These are phyloP conservation scores for Mormyrus proboscirostris DNA, from an alignment of 2,797 vertebrate genomes.

Conservation along the genomic window DNA sequence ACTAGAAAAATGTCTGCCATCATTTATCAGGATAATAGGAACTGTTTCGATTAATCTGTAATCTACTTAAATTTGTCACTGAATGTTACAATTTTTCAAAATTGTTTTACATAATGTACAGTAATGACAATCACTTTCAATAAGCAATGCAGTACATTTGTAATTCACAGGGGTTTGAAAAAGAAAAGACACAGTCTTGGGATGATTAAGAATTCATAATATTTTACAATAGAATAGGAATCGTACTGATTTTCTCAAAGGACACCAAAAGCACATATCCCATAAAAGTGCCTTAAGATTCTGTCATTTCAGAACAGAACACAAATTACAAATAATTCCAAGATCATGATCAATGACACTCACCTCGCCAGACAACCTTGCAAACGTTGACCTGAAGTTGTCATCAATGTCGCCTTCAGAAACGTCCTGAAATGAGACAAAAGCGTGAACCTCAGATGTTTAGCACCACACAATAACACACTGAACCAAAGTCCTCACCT, in stretches of 20 bases:
- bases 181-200: neutral
- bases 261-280: neutral
- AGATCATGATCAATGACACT: neutral
- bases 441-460: neutral
- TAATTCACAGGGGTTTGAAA: neutral
- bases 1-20: neutral
- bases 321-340: neutral
- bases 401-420: conserved; percentile 73
- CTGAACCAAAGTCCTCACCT: conserved; percentile 54
- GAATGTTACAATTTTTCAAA: neutral
- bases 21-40: neutral
- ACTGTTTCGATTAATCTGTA: neutral
- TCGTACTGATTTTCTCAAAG: neutral
- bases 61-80: neutral
- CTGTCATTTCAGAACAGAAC: neutral
- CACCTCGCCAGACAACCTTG: conserved; percentile 76
- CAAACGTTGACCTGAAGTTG: conserved; percentile 75
- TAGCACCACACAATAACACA: neutral
- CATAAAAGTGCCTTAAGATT: neutral
- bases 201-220: neutral
- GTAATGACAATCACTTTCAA: neutral
- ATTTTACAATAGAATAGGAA: neutral
- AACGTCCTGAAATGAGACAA: conserved; percentile 62
- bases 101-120: neutral
- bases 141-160: neutral